Evolutionary conservation across 2,113 vertebrate species (phyloP).

Genomic region (Actenoides hombroni): DNA sequence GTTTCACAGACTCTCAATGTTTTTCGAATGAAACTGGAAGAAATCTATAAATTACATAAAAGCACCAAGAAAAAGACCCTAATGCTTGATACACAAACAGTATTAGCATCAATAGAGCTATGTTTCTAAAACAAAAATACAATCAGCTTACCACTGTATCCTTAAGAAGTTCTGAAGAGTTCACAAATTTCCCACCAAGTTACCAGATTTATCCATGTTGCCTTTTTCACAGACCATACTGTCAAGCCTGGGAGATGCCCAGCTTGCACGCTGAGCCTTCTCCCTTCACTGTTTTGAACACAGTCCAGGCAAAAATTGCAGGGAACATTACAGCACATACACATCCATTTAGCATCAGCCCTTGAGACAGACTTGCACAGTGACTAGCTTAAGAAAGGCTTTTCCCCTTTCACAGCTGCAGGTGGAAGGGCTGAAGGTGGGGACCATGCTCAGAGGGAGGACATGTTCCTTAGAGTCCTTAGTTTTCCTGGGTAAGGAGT

Average conservation of each 20-base stretch:
- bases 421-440: background rate
- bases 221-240: background rate
- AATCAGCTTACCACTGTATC: background rate
- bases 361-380: background rate
- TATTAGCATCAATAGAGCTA: background rate
- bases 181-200: background rate
- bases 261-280: rapidly evolving
- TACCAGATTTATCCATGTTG: background rate
- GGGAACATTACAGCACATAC: background rate
- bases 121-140: background rate
- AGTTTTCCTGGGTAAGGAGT: background rate
- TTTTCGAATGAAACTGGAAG: background rate
- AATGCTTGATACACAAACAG: background rate
- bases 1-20: background rate
- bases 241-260: background rate
- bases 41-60: background rate
- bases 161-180: background rate
- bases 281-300: background rate
- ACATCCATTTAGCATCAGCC: background rate
- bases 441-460: background rate
- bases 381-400: background rate
- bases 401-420: background rate
- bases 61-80: background rate
- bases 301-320: background rate
- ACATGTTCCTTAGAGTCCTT: background rate